These are phyloP conservation scores for Phalacrocorax carbo DNA, from an alignment of 2,113 vertebrate species.

Conservation along the genomic window DNA sequence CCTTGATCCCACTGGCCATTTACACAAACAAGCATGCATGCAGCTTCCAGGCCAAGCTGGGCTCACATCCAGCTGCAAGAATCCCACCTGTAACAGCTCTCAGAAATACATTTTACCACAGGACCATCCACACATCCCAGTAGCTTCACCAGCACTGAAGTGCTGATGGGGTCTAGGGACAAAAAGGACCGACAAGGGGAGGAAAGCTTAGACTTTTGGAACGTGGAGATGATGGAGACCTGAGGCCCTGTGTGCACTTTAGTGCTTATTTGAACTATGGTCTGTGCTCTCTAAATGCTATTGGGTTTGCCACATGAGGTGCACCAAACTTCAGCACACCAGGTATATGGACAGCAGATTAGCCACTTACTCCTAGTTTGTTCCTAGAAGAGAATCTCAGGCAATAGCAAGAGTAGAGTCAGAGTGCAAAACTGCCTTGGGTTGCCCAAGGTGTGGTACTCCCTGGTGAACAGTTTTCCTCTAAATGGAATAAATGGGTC, in stretches of 20 bases:
- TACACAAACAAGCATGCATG: background rate
- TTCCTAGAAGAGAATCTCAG: background rate
- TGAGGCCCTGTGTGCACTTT: background rate
- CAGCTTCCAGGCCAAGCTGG: background rate
- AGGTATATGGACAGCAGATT: background rate
- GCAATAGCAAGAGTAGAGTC: background rate
- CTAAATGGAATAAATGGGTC: background rate
- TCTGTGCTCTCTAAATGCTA: background rate
- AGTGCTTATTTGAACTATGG: background rate
- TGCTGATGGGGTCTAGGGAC: background rate
- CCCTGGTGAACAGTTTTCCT: background rate
- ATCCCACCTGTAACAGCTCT: background rate
- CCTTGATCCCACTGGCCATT: background rate
- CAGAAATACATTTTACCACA: background rate
- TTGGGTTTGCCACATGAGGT: background rate
- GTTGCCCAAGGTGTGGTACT: background rate
- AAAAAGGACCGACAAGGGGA: background rate
- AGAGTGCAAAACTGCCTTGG: background rate
- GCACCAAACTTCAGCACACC: background rate
- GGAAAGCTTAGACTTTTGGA: background rate
- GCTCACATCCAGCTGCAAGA: background rate
- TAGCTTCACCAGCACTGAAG: background rate
- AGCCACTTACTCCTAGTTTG: background rate
- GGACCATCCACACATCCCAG: background rate
- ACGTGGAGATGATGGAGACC: background rate